Base-by-base conservation (phyloP, 2,888 invertebrate species). In the Hedya salicella region DNA sequence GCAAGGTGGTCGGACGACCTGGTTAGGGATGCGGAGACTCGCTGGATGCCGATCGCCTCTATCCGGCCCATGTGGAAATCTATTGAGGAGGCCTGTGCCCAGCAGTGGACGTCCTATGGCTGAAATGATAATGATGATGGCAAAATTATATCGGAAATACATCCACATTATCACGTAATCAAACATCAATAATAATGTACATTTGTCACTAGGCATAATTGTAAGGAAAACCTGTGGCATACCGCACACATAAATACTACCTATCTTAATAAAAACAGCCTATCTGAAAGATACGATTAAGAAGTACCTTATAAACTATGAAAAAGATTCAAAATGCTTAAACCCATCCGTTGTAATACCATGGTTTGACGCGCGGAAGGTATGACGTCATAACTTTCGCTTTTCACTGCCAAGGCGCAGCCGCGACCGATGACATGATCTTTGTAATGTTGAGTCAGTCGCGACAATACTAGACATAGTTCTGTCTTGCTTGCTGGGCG, bases 321-420 rank as follows among this genome's bases (percentile, higher is more conserved):
- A 6, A n/a, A 17, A 57, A 57, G 44, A 32, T 46, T 46, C 32
- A 46, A 46, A 57, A 17, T 57, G 44, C 57, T 8, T 13, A 17
- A 16, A 44, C 19, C 19, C 44, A 32, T 8, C 13, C n/a, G n/a
- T 32, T 4, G 44, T 11, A n/a, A 56, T 30, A 56, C 66, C 62
- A 70, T 71, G 69, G 75, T 75, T 67, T 59, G 68, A 32, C 52
- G 40, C 56, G 62, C 62, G 62, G 68, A 74, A 68, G 69, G 68
- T 71, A 73, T 78, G 70, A 76, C 75, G 76, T 72, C 77, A 78
- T 77, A 81, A 88, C 90, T 91, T 90, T 89, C 90, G 86, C 88
- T 89, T 88, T 88, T 90, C 90, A 91, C 90, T 90, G 89, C 89
- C 90, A 90, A 91, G 91, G 89, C 88, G 85, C 70, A 76, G 16